Evolutionary conservation across 2,113 vertebrate species (phyloP), one percentile per base, ranked within the genome.

Genomic region (Sitta europaea): DNA sequence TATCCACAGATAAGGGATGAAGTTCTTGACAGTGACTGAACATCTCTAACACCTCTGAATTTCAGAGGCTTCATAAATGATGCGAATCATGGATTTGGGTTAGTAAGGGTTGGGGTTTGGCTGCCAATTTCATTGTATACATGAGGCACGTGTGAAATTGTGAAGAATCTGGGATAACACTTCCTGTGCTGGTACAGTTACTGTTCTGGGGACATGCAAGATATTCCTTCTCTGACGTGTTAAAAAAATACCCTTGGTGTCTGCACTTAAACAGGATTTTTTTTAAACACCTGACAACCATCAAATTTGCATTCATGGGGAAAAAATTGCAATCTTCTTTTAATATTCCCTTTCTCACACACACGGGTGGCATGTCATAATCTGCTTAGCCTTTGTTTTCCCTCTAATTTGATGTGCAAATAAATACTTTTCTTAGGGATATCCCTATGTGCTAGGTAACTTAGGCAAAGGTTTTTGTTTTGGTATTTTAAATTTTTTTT

Each of bases 121-220:
- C 40, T 66, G 36, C 21, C 11, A 9, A 0, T 59, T 3, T 66
- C 27, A 2, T 1, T 57, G 4, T 35, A 12, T 11, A 8, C 23
- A 17, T 10, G 55, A 27, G 23, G 65, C 25, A 42, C 6, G 4
- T 5, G 19, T 77, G 76, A 66, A 65, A 25, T 9, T 1, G 1
- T 18, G 72, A 31, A 62, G 58, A 62, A 50, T 4, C 35, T 33
- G 42, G 63, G 47, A 11, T 20, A 29, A 58, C 5, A 1, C 5
- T 31, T n/a, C 38, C 18, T 51, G 36, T 76, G 36, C 45, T 54
- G 29, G 24, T 4, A 17, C 17, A 33, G 19, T 31, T 19, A 7
- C 3, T 79, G 0, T 22, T 35, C 58, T 21, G 31, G 36, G 59
- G 21, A 35, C 16, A 19, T n/a, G 19, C 48, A 57, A 76, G 36